Conservation (phyloP, 1,140 invertebrate species). For the Phocides pigmalion region DNA sequence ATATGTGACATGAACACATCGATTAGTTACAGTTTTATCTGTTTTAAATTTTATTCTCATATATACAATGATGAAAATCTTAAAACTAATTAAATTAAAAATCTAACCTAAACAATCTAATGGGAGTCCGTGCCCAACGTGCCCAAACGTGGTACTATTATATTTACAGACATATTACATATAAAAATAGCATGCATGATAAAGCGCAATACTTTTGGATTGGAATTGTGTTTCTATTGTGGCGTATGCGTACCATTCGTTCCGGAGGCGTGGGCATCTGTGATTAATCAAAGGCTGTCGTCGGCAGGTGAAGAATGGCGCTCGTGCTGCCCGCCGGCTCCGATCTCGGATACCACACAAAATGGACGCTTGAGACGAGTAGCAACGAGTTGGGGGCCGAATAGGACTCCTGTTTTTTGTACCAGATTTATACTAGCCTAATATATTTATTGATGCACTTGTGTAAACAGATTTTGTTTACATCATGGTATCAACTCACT, state of each 20-base stretch:
- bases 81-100: too few species aligned
- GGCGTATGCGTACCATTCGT: conserved; percentile 28
- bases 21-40: too few species aligned
- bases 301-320: conserved; percentile 51
- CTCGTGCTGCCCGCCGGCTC: conserved; percentile 47
- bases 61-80: too few species aligned
- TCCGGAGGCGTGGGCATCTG: conserved; percentile 19
- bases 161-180: too few species aligned
- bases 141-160: too few species aligned
- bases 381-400: background rate
- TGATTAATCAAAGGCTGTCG: conserved; percentile 49
- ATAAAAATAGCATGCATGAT: conserved; percentile 1
- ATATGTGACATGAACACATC: too few species aligned
- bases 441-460: too few species aligned
- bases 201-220: conserved; percentile 14
- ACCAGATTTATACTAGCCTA: background rate
- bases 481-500: too few species aligned
- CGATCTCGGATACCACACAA: conserved; percentile 31
- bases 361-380: conserved; percentile 2
- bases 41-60: too few species aligned
- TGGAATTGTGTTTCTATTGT: conserved; percentile 10
- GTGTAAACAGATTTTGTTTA: too few species aligned
- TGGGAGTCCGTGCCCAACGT: too few species aligned
- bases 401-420: conserved; percentile 2
- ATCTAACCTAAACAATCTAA: too few species aligned